Conservation (phyloP, 2,113 vertebrate genomes). For the Centropus unirufus region DNA sequence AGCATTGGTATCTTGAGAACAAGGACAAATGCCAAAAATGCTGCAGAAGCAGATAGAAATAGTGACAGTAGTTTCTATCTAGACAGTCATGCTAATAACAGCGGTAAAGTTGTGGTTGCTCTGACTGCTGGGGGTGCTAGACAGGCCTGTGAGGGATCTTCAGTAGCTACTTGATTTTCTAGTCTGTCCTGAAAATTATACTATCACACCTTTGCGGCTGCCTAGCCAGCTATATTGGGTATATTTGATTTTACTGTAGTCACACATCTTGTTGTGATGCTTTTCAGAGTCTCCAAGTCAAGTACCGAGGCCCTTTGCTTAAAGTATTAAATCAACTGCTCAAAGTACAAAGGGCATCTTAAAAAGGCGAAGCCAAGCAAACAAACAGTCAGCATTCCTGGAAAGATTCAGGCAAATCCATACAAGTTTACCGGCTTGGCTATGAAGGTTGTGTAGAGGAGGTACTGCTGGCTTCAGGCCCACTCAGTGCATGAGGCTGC, state of each 20-base stretch:
- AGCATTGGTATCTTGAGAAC: not conserved
- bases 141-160: not conserved
- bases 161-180: not conserved
- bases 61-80: not conserved
- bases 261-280: not conserved
- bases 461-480: not conserved
- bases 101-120: not conserved
- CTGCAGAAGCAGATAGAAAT: constrained; percentile 9
- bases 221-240: not conserved
- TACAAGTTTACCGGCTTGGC: not conserved
- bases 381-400: not conserved
- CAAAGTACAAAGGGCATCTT: not conserved
- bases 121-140: not conserved
- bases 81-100: not conserved
- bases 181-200: not conserved
- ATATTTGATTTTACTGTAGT: not conserved
- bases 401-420: not conserved
- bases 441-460: not conserved
- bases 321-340: not conserved
- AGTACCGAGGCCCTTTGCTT: not conserved
- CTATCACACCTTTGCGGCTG: not conserved
- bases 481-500: not conserved
- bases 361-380: not conserved
- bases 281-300: not conserved
- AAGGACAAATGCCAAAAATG: not conserved